Evolutionary conservation across 2,797 vertebrate species (phyloP).

Genomic region (Oreonectes daqikongensis): DNA sequence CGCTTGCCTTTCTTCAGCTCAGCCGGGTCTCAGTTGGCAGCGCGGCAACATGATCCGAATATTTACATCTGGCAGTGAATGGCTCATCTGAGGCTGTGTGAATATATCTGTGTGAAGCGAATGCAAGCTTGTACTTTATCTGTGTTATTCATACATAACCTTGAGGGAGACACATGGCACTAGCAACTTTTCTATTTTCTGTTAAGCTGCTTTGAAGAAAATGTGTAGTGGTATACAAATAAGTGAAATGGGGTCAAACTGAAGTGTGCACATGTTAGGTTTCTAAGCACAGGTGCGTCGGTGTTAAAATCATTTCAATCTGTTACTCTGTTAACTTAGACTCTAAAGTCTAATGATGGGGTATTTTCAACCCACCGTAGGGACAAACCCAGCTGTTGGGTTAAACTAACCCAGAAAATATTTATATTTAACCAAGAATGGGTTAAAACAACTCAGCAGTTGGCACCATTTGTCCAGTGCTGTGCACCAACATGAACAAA

Average conservation of each 20-base stretch:
- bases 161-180: constrained; percentile 52
- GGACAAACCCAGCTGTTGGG: too few relatives aligned
- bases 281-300: constrained; percentile 48
- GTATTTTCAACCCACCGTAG: too few relatives aligned
- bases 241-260: background rate
- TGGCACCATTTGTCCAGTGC: too few relatives aligned
- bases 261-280: constrained; percentile 12
- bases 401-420: too few relatives aligned
- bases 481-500: too few relatives aligned
- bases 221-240: background rate
- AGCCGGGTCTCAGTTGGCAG: constrained; percentile 40
- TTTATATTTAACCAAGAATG: too few relatives aligned
- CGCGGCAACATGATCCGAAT: constrained; percentile 47
- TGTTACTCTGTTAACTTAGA: constrained; percentile 46
- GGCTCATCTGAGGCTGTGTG: constrained; percentile 15
- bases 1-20: constrained; percentile 42
- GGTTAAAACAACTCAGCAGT: too few relatives aligned
- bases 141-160: constrained; percentile 52
- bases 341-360: background rate
- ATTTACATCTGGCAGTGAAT: constrained; percentile 53
- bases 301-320: constrained; percentile 63
- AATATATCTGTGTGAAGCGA: constrained; percentile 23
- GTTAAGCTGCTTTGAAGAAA: background rate
- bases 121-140: constrained; percentile 53
- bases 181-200: constrained; percentile 30